Evolutionary conservation across 2,113 vertebrate species (phyloP).

Genomic region (Otolemur garnettii): DNA sequence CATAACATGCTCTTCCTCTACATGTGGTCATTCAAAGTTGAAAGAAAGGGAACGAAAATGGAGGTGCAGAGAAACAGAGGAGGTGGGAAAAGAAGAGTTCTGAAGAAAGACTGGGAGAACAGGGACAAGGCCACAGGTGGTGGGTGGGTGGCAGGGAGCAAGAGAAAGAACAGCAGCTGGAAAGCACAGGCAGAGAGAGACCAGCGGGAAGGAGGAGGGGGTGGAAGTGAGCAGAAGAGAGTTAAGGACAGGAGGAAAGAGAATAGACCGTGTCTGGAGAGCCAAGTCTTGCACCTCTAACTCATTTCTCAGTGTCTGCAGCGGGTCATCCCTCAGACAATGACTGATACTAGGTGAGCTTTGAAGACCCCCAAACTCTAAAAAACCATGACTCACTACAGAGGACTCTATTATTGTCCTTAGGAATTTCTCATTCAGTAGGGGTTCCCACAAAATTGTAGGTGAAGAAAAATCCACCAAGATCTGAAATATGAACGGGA

Average conservation of each 20-base stretch:
- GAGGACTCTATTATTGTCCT: not conserved
- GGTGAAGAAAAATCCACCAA: not conserved
- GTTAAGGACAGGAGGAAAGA: not conserved
- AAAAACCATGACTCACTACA: not conserved
- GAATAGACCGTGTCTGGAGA: not conserved
- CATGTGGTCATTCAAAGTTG: not conserved
- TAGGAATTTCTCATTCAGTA: not conserved
- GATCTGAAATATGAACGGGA: not conserved
- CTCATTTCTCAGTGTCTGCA: not conserved
- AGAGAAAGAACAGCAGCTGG: not conserved
- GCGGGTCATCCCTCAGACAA: not conserved
- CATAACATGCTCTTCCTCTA: not conserved
- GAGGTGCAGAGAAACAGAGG: not conserved
- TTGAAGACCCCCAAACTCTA: not conserved
- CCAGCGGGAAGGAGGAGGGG: too few species aligned
- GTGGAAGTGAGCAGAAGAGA: accelerated
- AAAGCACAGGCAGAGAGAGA: not conserved
- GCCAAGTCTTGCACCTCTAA: not conserved
- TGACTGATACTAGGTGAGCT: too few species aligned
- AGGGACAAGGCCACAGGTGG: not conserved
- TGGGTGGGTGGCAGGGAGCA: not conserved
- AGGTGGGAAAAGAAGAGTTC: not conserved
- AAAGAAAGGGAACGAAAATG: not conserved
- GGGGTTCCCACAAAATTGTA: not conserved
- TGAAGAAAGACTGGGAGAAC: not conserved